Evolutionary conservation across 37 sponge, comb jelly and placozoan species (phyloP), one percentile per base, ranked within the genome.

Genomic region (Haliclona indistincta): DNA sequence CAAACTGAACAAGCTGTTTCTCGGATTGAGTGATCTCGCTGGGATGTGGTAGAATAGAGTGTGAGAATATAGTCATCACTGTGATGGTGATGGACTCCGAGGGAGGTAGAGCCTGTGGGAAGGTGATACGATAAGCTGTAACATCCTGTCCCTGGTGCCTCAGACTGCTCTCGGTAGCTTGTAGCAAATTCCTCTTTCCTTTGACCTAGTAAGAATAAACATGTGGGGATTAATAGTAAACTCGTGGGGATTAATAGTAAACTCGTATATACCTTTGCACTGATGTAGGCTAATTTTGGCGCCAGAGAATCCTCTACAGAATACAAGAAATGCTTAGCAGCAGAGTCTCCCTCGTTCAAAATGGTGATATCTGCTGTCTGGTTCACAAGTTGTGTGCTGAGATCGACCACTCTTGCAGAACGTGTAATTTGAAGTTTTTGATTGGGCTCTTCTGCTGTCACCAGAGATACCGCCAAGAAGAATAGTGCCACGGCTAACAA

Each of bases 1-100:
- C 37, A 69, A 68, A 87, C 60, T 86, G 82, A 40, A 97, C 90
- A 44, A 91, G 74, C 69, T 97, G 98, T 15, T 86, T 86, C 4
- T 97, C 95, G 30, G 76, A 62, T 53, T 97, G 98, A 19, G 47
- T 45, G 43, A 97, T 94, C 63, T 91, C 63, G 34, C 42, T 37
- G 1, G 98, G 98, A 67, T 71, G 83, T 3, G 98, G 87, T 23
- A 55, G 32, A n/a, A 91, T 49, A 25, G 74, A 44, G 73, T 85
- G 74, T 19, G 79, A 30, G 42, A 91, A 86, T 3, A 85, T 77
- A 2, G 75, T 82, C 23, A 76, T 81, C 11, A 97, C 70, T 23
- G 47, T 68, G 2, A 97, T 71, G 36, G 73, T 85, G 36, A 81
- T 56, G 6, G 85, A 64, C 4, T 28, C 69, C 1, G 71, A 55